phyloP scores from a whole-genome alignment of 2,113 vertebrate genomes.

The Antechinus stuartii region DNA sequence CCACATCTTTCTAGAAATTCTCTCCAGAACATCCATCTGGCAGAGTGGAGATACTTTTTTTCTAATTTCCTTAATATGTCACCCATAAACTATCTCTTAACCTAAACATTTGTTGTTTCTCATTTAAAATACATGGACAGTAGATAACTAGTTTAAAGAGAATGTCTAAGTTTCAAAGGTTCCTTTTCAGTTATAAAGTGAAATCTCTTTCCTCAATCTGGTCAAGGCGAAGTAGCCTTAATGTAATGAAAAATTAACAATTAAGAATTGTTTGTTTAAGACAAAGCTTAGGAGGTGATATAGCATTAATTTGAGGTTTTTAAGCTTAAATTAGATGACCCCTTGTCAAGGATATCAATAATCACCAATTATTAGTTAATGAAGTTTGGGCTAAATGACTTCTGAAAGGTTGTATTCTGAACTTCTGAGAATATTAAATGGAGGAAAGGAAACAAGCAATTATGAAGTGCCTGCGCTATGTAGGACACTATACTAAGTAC shows the following conservation, averaged over 20 bases:
- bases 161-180: neutral
- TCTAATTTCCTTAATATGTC: neutral
- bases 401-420: neutral
- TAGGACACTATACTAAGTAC: neutral
- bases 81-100: neutral
- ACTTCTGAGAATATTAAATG: neutral
- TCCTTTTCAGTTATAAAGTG: neutral
- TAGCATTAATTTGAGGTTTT: neutral
- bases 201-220: neutral
- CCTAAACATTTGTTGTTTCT: neutral
- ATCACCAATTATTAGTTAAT: neutral
- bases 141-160: neutral
- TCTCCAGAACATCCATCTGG: neutral
- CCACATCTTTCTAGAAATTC: neutral
- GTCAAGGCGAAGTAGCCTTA: neutral
- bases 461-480: neutral
- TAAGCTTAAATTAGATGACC: neutral
- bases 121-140: neutral
- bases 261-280: neutral
- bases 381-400: neutral
- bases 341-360: neutral
- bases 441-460: neutral
- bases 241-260: neutral
- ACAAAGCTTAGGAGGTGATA: neutral
- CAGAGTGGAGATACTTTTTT: neutral